Evolutionary conservation across 2,888 invertebrate species (phyloP).

Genomic region (Laspeyria flexula): DNA sequence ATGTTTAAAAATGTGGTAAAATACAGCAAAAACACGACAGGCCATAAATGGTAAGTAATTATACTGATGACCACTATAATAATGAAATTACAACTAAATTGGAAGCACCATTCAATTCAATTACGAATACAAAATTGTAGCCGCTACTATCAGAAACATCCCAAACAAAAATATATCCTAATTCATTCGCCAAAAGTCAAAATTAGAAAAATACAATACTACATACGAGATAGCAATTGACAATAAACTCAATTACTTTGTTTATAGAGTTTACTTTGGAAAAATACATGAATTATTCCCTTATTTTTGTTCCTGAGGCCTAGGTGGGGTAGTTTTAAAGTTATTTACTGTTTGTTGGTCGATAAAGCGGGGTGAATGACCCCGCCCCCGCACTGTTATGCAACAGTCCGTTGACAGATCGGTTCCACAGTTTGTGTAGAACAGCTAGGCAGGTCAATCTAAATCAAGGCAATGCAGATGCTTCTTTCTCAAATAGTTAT

Average conservation of each 20-base stretch:
- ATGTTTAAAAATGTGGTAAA: too few species aligned
- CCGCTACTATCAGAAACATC: not conserved
- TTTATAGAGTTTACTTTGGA: conserved; percentile 1
- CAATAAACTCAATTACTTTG: not conserved
- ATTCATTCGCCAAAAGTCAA: not conserved
- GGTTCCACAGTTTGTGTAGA: too few species aligned
- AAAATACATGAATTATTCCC: conserved; percentile 4
- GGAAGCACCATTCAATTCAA: not conserved
- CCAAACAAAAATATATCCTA: not conserved
- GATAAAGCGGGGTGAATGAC: conserved; percentile 63
- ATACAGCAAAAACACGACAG: too few species aligned
- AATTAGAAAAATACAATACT: not conserved
- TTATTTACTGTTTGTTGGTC: conserved; percentile 32
- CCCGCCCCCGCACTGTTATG: conserved; percentile 54
- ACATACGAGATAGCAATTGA: not conserved
- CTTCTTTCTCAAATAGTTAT: too few species aligned
- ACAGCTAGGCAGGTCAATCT: too few species aligned
- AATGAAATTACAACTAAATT: not conserved
- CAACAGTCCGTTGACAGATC: conserved; percentile 54
- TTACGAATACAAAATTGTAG: not conserved
- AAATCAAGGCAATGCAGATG: too few species aligned
- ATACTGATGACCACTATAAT: not conserved
- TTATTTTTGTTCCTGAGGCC: conserved; percentile 12
- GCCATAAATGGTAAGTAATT: too few species aligned
- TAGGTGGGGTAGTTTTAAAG: conserved; percentile 39